Base-by-base conservation (phyloP, 2,113 vertebrate genomes). In the Rana temporaria region DNA sequence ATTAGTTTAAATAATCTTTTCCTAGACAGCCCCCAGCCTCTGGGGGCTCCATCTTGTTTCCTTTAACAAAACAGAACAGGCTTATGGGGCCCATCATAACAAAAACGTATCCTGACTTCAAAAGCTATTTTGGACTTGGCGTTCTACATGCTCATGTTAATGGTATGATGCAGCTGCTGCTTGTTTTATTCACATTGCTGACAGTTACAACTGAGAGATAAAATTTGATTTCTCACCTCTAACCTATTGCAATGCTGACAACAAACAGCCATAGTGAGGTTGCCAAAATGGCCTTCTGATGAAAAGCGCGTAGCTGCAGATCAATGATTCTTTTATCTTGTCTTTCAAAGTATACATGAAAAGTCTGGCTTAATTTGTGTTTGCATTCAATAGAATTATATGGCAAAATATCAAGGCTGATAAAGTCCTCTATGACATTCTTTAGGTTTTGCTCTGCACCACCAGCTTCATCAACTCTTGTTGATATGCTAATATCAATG, bases 121-220 rank as follows among this genome's bases (percentile, higher is more conserved):
- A 75, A 66, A 74, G 62, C 26, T 74, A 66, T 82, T 82, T 75
- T 67, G 62, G 30, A 57, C 52, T 75, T 82, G 52, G 79, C 70
- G 22, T 56, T 64, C 62, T 59, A 26, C n/a, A 74, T 9, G 38
- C 80, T 82, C 60, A 66, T 82, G 48, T 18, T 67, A 74, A 82
- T 75, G 71, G 80, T 67, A 75, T 55, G 62, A 63, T 66, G 62
- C 80, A 74, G 79, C 79, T 81, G 79, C 79, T 81, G 79, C 60
- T 65, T 73, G 69, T 81, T 81, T 73, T 65, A 73, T 65, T 22
- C 79, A 32, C 48, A 55, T 65, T 56, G 59, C 62, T 82, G 80
- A 82, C 80, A 82, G 80, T 67, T 74, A 74, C 70, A 66, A 70
- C 69, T 34, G 18, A 82, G 70, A 75, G 80, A 82, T 82, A 82